Conservation (phyloP, 1,140 invertebrate species). For the Drosophila bifasciata region DNA sequence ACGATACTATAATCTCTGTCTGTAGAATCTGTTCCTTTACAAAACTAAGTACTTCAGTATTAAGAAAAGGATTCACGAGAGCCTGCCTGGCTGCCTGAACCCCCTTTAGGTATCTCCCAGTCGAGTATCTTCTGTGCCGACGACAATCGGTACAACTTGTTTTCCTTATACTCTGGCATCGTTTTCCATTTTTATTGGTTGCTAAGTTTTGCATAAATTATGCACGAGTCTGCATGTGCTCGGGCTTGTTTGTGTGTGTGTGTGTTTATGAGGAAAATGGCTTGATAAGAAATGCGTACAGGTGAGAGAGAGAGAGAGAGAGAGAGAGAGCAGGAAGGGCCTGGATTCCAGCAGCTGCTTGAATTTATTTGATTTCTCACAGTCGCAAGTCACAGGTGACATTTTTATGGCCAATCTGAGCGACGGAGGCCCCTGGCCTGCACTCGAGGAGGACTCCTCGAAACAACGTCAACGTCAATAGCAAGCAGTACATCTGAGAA, state of each 20-base stretch:
- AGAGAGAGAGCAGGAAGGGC: slow-evolving; percentile 3
- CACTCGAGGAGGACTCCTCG: slow-evolving; percentile 16
- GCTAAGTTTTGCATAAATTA: slow-evolving; percentile 78
- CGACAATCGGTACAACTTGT: not conserved
- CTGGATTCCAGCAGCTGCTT: slow-evolving; percentile 42
- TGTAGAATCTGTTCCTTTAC: too few species aligned
- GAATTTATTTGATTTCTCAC: slow-evolving; percentile 79
- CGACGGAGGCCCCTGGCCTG: slow-evolving; percentile 20
- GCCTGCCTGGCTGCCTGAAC: too few species aligned
- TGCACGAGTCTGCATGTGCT: slow-evolving; percentile 43
- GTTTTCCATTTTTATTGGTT: slow-evolving; percentile 53
- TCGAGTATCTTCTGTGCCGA: not conserved
- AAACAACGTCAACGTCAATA: slow-evolving; percentile 4
- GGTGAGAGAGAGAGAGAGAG: slow-evolving; percentile 14
- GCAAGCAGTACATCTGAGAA: slow-evolving; percentile 10
- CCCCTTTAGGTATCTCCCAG: not conserved
- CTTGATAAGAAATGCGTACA: slow-evolving; percentile 47
- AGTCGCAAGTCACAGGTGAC: slow-evolving; percentile 76
- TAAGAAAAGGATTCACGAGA: too few species aligned
- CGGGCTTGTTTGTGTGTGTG: slow-evolving; percentile 9
- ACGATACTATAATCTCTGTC: too few species aligned
- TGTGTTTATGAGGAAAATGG: slow-evolving; percentile 45
- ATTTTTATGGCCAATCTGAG: slow-evolving; percentile 79
- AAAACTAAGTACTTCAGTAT: too few species aligned
- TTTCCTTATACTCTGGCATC: slow-evolving; percentile 14